phyloP scores from a whole-genome alignment of 2,888 invertebrate species.

The Brachyptera putata region DNA sequence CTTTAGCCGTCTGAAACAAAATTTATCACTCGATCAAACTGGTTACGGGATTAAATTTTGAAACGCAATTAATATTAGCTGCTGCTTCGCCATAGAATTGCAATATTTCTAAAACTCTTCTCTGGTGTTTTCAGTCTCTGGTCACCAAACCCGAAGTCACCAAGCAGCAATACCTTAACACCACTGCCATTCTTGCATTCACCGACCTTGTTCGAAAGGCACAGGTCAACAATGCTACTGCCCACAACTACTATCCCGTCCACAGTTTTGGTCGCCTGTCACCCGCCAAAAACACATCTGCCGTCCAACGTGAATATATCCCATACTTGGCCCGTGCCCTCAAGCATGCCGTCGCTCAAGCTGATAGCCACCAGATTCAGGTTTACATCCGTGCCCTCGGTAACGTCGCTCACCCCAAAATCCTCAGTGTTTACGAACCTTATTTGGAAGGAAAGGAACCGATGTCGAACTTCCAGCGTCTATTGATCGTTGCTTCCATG shows the following conservation, averaged over 20 bases:
- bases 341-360: conserved; percentile 50
- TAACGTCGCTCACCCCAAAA: conserved; percentile 57
- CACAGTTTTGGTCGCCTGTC: conserved; percentile 60
- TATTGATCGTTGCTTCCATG: conserved; percentile 57
- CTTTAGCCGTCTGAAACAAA: not conserved
- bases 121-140: conserved; percentile 42
- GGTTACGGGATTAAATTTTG: not conserved
- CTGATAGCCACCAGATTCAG: conserved; percentile 55
- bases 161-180: conserved; percentile 51
- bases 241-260: conserved; percentile 59
- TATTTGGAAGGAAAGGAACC: conserved; percentile 60
- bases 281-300: conserved; percentile 48
- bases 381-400: conserved; percentile 62
- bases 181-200: conserved; percentile 56
- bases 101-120: not conserved
- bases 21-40: not conserved
- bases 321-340: conserved; percentile 55
- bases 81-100: not conserved
- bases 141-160: conserved; percentile 52
- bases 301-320: conserved; percentile 55
- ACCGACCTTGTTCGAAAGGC: conserved; percentile 57
- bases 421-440: conserved; percentile 58
- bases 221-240: conserved; percentile 54
- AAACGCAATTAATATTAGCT: not conserved
- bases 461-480: conserved; percentile 58